phyloP scores from a whole-genome alignment of 2,113 vertebrate genomes.

The Datnioides undecimradiatus region DNA sequence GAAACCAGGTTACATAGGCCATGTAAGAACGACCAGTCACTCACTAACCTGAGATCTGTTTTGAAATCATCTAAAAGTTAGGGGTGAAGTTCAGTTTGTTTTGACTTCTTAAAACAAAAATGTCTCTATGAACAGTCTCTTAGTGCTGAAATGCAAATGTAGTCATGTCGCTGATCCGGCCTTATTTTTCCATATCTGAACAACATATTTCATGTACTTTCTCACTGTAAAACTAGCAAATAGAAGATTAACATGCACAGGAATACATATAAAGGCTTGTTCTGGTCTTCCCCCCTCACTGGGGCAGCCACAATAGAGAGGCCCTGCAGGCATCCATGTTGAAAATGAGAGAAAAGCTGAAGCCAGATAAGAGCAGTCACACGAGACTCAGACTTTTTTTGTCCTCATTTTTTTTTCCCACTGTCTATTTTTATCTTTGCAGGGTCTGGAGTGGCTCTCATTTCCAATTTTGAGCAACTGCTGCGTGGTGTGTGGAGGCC shows the following conservation, averaged over 20 bases:
- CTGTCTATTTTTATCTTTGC: conserved; percentile 72
- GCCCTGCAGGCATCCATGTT: conserved; percentile 11
- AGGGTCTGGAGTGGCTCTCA: conserved; percentile 95
- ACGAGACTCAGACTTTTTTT: conserved; percentile 43
- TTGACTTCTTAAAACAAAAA: neutral
- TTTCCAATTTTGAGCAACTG: conserved; percentile 97
- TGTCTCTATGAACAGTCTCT: neutral
- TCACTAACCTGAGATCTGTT: too few relatives aligned
- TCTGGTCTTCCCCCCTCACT: neutral
- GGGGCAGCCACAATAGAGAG: neutral
- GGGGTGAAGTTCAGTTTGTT: neutral
- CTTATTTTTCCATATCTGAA: neutral
- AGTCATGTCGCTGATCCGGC: neutral
- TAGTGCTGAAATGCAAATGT: neutral
- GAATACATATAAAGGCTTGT: neutral
- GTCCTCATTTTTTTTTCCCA: conserved; percentile 44
- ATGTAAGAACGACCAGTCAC: too few relatives aligned
- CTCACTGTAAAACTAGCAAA: neutral
- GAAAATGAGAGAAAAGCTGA: conserved; percentile 1
- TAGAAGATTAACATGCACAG: neutral
- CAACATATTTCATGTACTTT: neutral
- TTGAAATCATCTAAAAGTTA: neutral
- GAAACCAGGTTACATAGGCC: neutral
- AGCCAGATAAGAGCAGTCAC: conserved; percentile 36
- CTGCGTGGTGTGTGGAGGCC: conserved; percentile 96